A percentile compares a stretch with the other conserved stretches of the same genome.
These are phyloP conservation scores for Phataginus tricuspis DNA, from an alignment of 2,797 vertebrate genomes.

Conservation along the genomic window DNA sequence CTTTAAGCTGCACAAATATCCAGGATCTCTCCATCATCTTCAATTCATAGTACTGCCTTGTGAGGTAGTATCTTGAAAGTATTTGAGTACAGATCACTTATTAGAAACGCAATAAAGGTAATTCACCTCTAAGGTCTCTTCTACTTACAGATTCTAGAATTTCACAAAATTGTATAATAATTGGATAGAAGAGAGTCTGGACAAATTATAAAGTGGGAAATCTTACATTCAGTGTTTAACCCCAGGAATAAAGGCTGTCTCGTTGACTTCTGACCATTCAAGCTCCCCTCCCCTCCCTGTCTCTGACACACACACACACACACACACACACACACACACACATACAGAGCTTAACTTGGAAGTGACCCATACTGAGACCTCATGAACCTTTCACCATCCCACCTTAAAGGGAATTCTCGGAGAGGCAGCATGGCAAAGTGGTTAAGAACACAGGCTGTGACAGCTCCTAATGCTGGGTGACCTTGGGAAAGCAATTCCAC, in stretches of 20 bases:
- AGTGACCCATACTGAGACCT: background rate
- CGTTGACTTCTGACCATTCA: background rate
- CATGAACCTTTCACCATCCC: background rate
- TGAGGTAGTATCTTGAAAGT: background rate
- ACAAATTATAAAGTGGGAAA: conserved; percentile 1
- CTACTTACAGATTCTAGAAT: background rate
- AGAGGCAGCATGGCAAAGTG: background rate
- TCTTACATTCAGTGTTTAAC: background rate
- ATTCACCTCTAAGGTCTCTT: background rate
- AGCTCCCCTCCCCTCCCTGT: background rate
- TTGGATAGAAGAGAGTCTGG: background rate
- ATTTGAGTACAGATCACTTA: background rate
- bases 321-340: background rate
- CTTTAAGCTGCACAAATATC: background rate
- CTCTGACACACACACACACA: rapidly evolving
- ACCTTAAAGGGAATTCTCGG: background rate
- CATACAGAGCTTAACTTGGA: background rate
- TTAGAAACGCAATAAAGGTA: background rate
- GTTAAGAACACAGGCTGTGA: background rate
- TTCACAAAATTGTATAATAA: background rate
- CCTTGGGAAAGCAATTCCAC: background rate
- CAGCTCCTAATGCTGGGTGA: background rate
- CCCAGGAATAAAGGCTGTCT: background rate
- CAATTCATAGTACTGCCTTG: background rate
- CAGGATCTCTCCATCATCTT: background rate